Base-by-base conservation (phyloP, 2,888 invertebrate genomes). In the Argyresthia goedartella region DNA sequence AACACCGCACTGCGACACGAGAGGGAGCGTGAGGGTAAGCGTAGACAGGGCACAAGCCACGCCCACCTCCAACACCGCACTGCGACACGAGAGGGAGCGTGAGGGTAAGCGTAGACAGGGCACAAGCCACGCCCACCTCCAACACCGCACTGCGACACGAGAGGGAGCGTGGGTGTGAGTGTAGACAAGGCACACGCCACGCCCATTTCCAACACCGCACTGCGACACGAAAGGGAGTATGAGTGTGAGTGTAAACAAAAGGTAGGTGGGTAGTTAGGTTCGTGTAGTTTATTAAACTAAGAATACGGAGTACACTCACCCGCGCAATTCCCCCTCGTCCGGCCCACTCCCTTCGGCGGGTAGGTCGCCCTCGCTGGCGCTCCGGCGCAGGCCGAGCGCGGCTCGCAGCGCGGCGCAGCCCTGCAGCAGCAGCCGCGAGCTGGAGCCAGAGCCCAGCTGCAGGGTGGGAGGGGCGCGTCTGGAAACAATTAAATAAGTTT, bases 301-400 rank as follows among this genome's bases (percentile, higher is more conserved):
- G n/a, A n/a, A n/a, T n/a, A n/a, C n/a, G n/a, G n/a, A n/a, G n/a
- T n/a, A n/a, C 25, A 46, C 46, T 48, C 35, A 67, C 67, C 61
- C 64, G 47, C 67, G 54, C 1, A 63, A 50, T 3, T 13, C 33
- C 25, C 3, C 25, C 25, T 25, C 25, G 3, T 8, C 33, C 2
- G 64, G 60, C 49, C 34, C 16, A 52, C n/a, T n/a, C 16, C 41
- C 52, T 8, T 34, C 54, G 15, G 56, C 56, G 0, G 88, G 82
- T 14, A 95, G 92, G 67, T 95, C 95, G 34, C 91, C 92, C 0
- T 94, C 93, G 65, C 94, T 95, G 81, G 95, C 95, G 62, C 93
- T 94, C 63, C 94, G 91, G 49, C 94, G 92, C n/a, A 95, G 88
- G 1, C 95, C 95, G 0, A 95, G 81, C 50, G 92, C 93, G 0